Conservation (phyloP, 2,888 invertebrate species). For the Meteorus colon region DNA sequence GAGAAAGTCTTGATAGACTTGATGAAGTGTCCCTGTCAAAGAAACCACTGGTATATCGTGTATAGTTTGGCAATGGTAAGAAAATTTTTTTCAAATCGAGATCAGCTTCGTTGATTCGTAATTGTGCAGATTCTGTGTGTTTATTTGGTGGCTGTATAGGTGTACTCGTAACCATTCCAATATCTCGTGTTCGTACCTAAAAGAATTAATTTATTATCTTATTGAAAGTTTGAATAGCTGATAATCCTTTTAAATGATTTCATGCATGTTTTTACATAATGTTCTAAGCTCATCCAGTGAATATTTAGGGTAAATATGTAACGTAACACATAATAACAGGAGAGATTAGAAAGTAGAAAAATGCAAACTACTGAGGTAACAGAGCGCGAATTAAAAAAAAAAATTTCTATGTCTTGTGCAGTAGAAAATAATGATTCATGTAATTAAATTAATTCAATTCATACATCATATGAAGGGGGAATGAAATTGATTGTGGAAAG, state of each 20-base stretch:
- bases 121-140: slow-evolving; percentile 34
- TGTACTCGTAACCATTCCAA: slow-evolving; percentile 66
- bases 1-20: slow-evolving; percentile 35
- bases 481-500: too few species aligned
- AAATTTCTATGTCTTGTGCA: slow-evolving; percentile 1
- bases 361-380: slow-evolving; percentile 4
- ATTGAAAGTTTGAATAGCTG: not conserved
- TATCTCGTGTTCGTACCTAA: slow-evolving; percentile 66
- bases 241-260: not conserved
- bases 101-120: slow-evolving; percentile 40
- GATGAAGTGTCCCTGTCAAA: slow-evolving; percentile 29
- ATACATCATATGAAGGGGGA: not conserved
- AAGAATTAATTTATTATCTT: not conserved
- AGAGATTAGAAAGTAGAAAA: slow-evolving; percentile 39
- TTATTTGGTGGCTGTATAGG: slow-evolving; percentile 53
- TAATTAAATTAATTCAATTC: slow-evolving; percentile 14
- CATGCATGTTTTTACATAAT: slow-evolving; percentile 5
- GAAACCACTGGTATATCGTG: slow-evolving; percentile 32
- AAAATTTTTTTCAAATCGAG: slow-evolving; percentile 38
- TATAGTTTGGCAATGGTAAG: slow-evolving; percentile 19
- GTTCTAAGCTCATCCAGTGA: not conserved
- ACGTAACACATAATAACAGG: slow-evolving; percentile 1
- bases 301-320: slow-evolving; percentile 5
- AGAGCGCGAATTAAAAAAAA: slow-evolving; percentile 29
- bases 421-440: not conserved